Evolutionary conservation across 2,113 vertebrate species (phyloP), one percentile per base, ranked within the genome.

Genomic region (Chloebia gouldiae): DNA sequence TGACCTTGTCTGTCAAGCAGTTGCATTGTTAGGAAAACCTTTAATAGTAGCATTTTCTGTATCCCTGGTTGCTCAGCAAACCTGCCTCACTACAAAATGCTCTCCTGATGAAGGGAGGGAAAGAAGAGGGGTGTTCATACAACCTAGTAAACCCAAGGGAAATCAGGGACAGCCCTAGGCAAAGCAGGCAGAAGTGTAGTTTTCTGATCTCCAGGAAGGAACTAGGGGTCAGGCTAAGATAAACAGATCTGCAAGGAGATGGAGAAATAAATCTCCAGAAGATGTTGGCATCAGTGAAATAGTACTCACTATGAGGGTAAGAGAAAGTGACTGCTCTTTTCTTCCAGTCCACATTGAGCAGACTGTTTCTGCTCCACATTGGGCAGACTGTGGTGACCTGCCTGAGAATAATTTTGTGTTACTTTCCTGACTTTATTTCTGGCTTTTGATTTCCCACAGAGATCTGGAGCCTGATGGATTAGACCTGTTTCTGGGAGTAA

Each of bases 381-480:
- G 44, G 68, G 42, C 59, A 90, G 45, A 8, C 50, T 69, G 21
- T 80, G 86, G 71, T 90, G 90, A 90, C 81, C 92, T 92, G 35
- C n/a, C 81, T 93, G 86, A 83, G 82, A 90, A 92, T 70, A 69
- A 81, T 70, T 93, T 71, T 83, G 30, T 84, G 53, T 89, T 65
- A 42, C 89, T 92, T 93, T 64, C 69, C 86, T 87, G 77, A 69
- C 77, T 93, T 94, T 77, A 88, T 82, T 95, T 88, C 83, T 95
- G 61, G 53, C 40, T 84, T 84, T 79, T 81, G 73, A 86, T 95
- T 96, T 95, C 89, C 83, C 73, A 27, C 19, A 50, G 91, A 95
- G 95, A 79, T 89, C 65, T 91, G 73, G 57, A 87, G 65, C 35
- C 69, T 96, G 89, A 76, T 92, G 83, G 37, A 59, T 93, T 84